Evolutionary conservation across 2,113 vertebrate species (phyloP), one percentile per base, ranked within the genome.

Genomic region (Chionis minor): DNA sequence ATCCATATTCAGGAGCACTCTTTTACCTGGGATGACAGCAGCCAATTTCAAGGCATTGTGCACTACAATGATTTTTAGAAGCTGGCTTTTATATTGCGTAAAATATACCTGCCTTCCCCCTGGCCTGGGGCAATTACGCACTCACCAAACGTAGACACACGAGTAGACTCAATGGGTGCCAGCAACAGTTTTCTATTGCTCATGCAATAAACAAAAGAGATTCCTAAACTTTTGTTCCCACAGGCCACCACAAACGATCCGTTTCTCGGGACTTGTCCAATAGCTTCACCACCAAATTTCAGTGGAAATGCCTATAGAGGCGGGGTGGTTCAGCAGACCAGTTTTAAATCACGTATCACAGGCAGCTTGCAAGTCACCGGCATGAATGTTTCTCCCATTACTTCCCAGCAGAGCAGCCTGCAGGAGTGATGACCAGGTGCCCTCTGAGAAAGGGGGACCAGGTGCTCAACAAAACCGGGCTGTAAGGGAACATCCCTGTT

Each of bases 301-400:
- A n/a, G 1, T 9, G 40, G 72, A 74, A 78, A 24, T 24, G 8
- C 10, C 51, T 8, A 4, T 0, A 49, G 55, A 49, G 33, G 17
- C 42, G 40, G 11, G 7, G 14, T 13, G 47, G 55, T 33, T 67
- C 52, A 71, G 42, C 66, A 67, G 52, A 23, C 51, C n/a, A 5
- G 42, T 9, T 35, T n/a, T 32, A 51, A 65, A 28, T 26, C 28
- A 27, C 0, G 0, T 23, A 3, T 33, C 40, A 8, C 0, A 1
- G 67, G 17, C 15, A 54, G 32, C 35, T 63, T 38, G 44, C 38
- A 59, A 35, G 49, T 61, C 22, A 14, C 32, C 8, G 32, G 52
- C 24, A 27, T 16, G 14, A 22, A 55, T 3, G 1, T 35, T 52
- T 66, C 42, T 42, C 58, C 3, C 1, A 44, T 3, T 28, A 8